Base-by-base conservation (phyloP, 2,113 vertebrate species). In the Hippotragus niger region DNA sequence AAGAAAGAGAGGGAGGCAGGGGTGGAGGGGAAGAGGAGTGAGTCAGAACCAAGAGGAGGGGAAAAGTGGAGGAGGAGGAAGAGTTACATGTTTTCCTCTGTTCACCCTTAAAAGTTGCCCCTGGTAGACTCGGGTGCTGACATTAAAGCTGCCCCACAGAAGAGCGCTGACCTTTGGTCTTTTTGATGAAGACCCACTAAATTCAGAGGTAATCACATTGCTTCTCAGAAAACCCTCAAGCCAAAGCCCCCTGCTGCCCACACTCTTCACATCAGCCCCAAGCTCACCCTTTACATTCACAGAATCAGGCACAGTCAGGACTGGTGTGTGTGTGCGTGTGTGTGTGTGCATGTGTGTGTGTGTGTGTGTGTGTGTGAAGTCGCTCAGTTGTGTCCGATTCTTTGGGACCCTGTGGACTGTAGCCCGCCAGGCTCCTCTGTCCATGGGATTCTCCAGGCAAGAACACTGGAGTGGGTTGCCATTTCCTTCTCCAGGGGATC, bases 151-250 rank as follows among this genome's bases (percentile, higher is more conserved):
- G 6, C 27, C n/a, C 43, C 43, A 47, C 16, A 87, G 62, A 27
- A 55, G 43, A 92, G 2, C 14, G 0, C 13, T 14, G 29, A 1
- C 2, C 40, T 47, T 47, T 5, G 33, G 15, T 88, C 58, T 64
- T 87, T 67, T 1, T 15, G 43, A 53, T 23, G 27, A 62, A 29
- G 64, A 76, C 45, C 7, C 43, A 58, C 21, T n/a, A 97, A 98
- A 94, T 95, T 95, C 93, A 96, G 91, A 97, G 95, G 97, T 93
- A 96, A 97, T 3, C 45, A 60, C 95, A 95, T 45, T 89, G 91
- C 93, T 96, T 98, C 97, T 93, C 97, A 98, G 97, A 92, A 98
- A 98, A 97, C 2, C 25, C 88, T 53, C 81, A 74, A 88, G 13
- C 33, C 60, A 7, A 27, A 15, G 6, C 13, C 33, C 45, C 45